Percentiles rank a stretch among this genome's conserved stretches.
Conservation (phyloP, 2,797 vertebrate species). For the Acipenser oxyrinchus region DNA sequence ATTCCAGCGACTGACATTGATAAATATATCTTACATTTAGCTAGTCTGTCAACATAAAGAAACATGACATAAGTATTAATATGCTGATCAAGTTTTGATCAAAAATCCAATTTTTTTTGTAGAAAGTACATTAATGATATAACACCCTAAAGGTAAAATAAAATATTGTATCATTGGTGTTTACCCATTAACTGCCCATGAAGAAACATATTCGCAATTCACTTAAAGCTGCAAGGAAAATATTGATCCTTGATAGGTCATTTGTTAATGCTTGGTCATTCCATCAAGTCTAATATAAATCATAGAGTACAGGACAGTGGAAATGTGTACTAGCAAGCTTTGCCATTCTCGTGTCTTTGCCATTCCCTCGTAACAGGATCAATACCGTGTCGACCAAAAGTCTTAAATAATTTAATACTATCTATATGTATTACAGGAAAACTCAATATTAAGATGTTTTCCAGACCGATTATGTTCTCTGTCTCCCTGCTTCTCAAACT, state of each 20-base stretch:
- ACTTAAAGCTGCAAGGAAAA: neutral
- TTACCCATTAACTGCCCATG: neutral
- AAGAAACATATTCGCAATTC: neutral
- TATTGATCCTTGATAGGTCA: conserved; percentile 1
- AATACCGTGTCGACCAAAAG: neutral
- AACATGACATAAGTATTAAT: no score
- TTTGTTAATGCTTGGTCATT: conserved; percentile 5
- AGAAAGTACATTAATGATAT: neutral
- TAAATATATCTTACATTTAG: no score
- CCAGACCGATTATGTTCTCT: no score
- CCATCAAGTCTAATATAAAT: conserved; percentile 1
- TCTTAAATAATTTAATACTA: conserved; percentile 2
- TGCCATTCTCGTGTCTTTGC: neutral
- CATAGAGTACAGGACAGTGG: neutral
- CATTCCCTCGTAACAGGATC: neutral
- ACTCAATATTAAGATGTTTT: no score
- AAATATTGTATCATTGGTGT: neutral
- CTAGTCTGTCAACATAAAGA: no score
- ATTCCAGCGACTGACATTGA: no score
- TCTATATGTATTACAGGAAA: neutral
- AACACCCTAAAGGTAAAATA: neutral
- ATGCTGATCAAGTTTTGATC: no score
- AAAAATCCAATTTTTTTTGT: no score
- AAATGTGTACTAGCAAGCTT: neutral
- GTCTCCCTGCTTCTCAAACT: no score